Conservation (phyloP, 2,113 vertebrate species). For the Numida meleagris region DNA sequence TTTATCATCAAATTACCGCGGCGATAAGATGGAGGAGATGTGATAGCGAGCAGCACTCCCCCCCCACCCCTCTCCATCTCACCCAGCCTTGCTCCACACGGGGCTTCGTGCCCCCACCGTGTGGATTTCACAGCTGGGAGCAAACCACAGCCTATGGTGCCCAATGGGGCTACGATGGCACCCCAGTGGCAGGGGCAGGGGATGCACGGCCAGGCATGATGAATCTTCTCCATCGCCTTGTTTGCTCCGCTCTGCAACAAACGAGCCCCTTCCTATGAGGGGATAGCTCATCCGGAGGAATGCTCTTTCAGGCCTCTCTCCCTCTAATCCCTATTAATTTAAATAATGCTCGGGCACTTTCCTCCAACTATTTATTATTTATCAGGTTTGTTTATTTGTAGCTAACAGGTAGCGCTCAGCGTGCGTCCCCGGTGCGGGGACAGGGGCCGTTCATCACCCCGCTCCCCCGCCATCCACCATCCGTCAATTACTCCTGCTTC, state of each 20-base stretch:
- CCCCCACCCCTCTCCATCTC: neutral
- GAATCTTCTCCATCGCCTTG: constrained; percentile 62
- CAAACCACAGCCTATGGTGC: neutral
- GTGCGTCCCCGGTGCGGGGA: constrained; percentile 78
- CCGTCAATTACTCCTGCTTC: constrained; percentile 84
- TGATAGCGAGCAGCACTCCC: constrained; percentile 68
- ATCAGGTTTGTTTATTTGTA: constrained; percentile 97
- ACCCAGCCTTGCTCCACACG: constrained; percentile 53
- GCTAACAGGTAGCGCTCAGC: constrained; percentile 93
- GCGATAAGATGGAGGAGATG: constrained; percentile 84
- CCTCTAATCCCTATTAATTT: constrained; percentile 98
- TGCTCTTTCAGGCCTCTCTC: constrained; percentile 78
- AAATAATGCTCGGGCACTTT: constrained; percentile 85
- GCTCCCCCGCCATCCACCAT: constrained; percentile 72
- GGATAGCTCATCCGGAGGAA: constrained; percentile 73
- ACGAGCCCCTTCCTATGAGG: constrained; percentile 75
- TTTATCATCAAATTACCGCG: constrained; percentile 87
- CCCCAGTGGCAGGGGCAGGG: fast-evolving
- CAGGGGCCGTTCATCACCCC: constrained; percentile 90
- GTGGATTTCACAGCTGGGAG: neutral
- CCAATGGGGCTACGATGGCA: neutral
- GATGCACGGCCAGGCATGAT: neutral
- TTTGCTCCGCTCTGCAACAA: constrained; percentile 71
- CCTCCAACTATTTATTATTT: constrained; percentile 96
- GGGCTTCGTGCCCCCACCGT: constrained; percentile 76